A percentile compares a stretch with the other conserved stretches of the same genome.
phyloP scores from a whole-genome alignment of 2,113 vertebrate genomes.

The Beaufortia kweichowensis region DNA sequence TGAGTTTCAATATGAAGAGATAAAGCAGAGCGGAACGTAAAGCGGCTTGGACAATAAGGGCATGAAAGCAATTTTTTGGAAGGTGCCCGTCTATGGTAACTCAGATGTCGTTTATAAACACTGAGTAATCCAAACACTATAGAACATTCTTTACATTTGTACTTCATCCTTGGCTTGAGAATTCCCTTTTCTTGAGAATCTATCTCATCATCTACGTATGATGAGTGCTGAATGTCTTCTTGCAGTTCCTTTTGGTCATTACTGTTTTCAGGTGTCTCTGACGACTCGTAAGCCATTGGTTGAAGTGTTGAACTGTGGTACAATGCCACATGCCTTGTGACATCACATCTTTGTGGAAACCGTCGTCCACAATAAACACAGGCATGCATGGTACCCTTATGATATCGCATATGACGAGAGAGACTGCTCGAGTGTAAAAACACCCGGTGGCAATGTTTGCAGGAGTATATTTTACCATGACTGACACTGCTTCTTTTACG shows the following conservation, averaged over 20 bases:
- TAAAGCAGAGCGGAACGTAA: constrained; percentile 65
- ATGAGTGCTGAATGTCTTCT: constrained; percentile 41
- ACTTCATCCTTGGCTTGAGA: constrained; percentile 59
- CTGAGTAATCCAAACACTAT: constrained; percentile 74
- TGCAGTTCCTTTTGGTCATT: constrained; percentile 49
- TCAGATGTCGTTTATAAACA: constrained; percentile 74
- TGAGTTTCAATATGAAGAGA: constrained; percentile 68
- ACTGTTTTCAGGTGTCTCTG: constrained; percentile 18
- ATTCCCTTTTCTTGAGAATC: constrained; percentile 50
- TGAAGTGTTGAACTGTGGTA: constrained; percentile 70
- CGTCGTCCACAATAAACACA: constrained; percentile 73
- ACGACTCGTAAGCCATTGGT: constrained; percentile 57
- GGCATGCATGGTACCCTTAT: constrained; percentile 76
- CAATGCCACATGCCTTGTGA: constrained; percentile 73
- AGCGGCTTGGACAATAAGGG: constrained; percentile 66
- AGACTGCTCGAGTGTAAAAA: constrained; percentile 80
- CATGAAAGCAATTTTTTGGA: constrained; percentile 57
- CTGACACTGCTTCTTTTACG: constrained; percentile 43
- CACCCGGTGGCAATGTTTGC: constrained; percentile 74
- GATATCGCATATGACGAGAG: constrained; percentile 77
- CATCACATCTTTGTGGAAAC: constrained; percentile 76
- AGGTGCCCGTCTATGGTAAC: constrained; percentile 73
- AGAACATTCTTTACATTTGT: constrained; percentile 75
- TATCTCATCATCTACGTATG: constrained; percentile 1
- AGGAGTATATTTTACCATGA: constrained; percentile 70